phyloP scores from a whole-genome alignment of 2,888 invertebrate species.

The Strigamia maritima region DNA sequence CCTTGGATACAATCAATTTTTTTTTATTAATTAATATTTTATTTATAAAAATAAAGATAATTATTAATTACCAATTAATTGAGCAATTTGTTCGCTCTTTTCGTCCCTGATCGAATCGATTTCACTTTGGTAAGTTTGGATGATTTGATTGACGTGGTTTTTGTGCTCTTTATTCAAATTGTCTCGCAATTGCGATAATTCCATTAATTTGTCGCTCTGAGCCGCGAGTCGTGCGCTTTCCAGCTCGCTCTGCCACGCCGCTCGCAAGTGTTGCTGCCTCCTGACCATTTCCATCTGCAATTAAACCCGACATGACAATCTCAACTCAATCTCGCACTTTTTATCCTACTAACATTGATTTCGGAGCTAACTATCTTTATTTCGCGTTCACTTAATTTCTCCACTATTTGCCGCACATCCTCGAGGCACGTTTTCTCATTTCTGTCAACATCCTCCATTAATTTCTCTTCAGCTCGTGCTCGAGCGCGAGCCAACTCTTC shows the following conservation, averaged over 20 bases:
- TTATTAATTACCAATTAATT: slow-evolving; percentile 22
- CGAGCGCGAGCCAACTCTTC: background rate
- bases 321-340: background rate
- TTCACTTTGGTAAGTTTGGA: background rate
- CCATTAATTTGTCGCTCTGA: background rate
- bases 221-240: background rate
- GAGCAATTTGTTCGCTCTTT: background rate
- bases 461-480: background rate
- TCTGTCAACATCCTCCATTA: slow-evolving; percentile 16
- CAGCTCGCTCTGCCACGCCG: background rate
- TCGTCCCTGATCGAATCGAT: background rate
- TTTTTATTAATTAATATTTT: too few relatives aligned
- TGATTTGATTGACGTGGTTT: slow-evolving; percentile 7
- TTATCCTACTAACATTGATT: background rate
- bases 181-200: background rate
- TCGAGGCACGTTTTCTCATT: slow-evolving; percentile 12
- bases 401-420: background rate
- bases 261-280: background rate
- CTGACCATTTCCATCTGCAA: background rate
- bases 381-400: background rate
- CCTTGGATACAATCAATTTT: too few relatives aligned
- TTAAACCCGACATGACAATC: background rate
- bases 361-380: background rate
- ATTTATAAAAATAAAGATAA: too few relatives aligned
- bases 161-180: background rate